Evolutionary conservation across 2,113 vertebrate genomes (phyloP), one percentile per base, ranked within the genome.

Genomic region (Galeopterus variegatus): DNA sequence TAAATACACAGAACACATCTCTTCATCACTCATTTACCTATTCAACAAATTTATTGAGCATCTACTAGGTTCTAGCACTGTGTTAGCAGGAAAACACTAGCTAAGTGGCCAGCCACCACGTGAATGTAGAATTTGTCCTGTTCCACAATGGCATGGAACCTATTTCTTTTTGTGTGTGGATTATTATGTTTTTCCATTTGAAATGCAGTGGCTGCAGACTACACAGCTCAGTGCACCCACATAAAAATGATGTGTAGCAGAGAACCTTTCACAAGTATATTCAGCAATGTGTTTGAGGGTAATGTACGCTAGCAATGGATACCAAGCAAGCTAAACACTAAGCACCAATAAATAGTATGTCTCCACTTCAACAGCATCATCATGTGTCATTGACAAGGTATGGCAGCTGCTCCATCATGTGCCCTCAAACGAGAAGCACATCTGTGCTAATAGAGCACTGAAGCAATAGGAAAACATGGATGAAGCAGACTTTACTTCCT

Each of bases 341-440:
- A 94, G 88, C 24, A 6, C 81, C 56, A 58, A 90, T 79, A 97
- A 84, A 94, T 45, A 76, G 18, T 4, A 9, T 31, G 45, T 67
- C 73, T 90, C 24, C 23, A 65, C 54, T 80, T 24, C 52, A 41
- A 58, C 2, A 79, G 81, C 36, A 18, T 67, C 82, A 10, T 7
- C 36, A 26, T 73, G 65, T 41, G 52, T 84, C 82, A 13, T 28
- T 10, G 31, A 93, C 77, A 89, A 69, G 0, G n/a, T 31, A 64
- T 6, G 64, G 31, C 14, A 69, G 54, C 31, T 50, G 4, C 50
- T 67, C 5, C 0, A 5, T 10, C 7, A 5, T 0, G 13, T 19
- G 18, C 21, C 62, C 13, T 87, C 41, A 41, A 8, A 80, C 0
- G 3, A 58, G 23, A 83, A 67, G 60, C 36, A 79, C 3, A 1